Percentiles rank a stretch among this genome's conserved stretches.
phyloP scores from a whole-genome alignment of 2,113 vertebrate species.

The Melospiza georgiana region DNA sequence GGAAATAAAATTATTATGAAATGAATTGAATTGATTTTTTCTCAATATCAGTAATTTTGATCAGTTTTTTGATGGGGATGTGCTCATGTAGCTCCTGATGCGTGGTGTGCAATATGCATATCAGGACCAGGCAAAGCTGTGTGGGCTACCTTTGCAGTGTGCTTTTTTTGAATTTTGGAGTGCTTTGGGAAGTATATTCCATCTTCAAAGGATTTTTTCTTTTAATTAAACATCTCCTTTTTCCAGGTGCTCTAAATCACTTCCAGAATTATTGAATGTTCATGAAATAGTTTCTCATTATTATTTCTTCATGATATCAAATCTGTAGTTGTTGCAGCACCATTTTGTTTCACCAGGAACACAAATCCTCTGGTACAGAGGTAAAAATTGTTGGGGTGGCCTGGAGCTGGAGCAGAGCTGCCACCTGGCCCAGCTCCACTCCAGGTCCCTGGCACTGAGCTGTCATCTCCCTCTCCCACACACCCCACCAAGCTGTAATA shows the following conservation, averaged over 20 bases:
- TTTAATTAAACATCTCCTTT: background rate
- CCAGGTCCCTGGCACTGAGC: background rate
- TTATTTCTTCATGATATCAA: background rate
- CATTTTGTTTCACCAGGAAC: background rate
- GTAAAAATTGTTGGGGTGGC: background rate
- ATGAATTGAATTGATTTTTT: background rate
- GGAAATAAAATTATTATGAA: background rate
- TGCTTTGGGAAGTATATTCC: background rate
- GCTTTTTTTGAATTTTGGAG: background rate
- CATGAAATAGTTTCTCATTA: background rate
- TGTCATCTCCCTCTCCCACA: background rate
- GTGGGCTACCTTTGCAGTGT: background rate
- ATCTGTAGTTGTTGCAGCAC: background rate
- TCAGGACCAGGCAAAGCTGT: background rate
- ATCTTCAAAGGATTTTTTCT: background rate
- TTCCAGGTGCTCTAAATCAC: background rate
- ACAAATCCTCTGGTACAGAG: background rate
- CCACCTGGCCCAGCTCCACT: background rate
- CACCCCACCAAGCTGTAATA: background rate
- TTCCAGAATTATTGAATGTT: accelerated
- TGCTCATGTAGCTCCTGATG: background rate
- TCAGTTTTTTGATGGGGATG: background rate
- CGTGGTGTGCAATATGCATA: background rate
- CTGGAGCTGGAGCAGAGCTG: background rate
- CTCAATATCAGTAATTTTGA: background rate